These are phyloP conservation scores for Rhabdomys dilectus DNA, from an alignment of 2,113 vertebrate species.

Conservation along the genomic window DNA sequence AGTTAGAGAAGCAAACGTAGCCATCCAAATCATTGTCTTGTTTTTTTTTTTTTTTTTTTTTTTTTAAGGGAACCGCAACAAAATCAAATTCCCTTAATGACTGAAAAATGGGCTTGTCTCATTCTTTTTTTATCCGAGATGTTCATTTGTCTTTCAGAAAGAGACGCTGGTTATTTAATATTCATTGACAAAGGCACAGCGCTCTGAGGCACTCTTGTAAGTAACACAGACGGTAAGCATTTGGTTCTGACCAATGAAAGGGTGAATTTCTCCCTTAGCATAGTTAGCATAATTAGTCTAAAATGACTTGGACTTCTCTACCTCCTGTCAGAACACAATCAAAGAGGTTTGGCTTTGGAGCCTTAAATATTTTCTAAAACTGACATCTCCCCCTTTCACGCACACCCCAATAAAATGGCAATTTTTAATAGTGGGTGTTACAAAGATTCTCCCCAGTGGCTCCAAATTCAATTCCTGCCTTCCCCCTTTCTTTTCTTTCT, in stretches of 20 bases:
- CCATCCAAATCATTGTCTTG: conserved; percentile 74
- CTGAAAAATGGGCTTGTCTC: conserved; percentile 71
- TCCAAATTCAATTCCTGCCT: conserved; percentile 69
- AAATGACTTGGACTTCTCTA: conserved; percentile 63
- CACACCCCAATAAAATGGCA: conserved; percentile 77
- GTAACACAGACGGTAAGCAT: conserved; percentile 12
- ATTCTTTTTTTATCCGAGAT: conserved; percentile 80
- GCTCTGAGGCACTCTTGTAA: conserved; percentile 65
- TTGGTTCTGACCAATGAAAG: conserved; percentile 64
- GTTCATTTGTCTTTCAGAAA: conserved; percentile 84
- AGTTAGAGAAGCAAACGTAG: conserved; percentile 81
- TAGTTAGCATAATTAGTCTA: conserved; percentile 65
- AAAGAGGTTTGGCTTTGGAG: conserved; percentile 65
- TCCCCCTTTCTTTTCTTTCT: conserved; percentile 6
- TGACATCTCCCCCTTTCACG: conserved; percentile 66
- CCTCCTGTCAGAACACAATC: conserved; percentile 59
- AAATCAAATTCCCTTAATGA: conserved; percentile 61
- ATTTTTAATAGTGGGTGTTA: conserved; percentile 81
- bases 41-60: conserved; percentile 62
- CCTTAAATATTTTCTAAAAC: conserved; percentile 76
- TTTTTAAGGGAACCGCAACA: conserved; percentile 48
- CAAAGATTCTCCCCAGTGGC: conserved; percentile 82
- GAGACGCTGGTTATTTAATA: conserved; percentile 79
- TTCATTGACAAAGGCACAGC: conserved; percentile 74
- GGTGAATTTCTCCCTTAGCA: conserved; percentile 42